A percentile compares a stretch with the other conserved stretches of the same genome.
Evolutionary conservation across 2,888 invertebrate genomes (phyloP).

Genomic region (Lithophane semibrunnea): DNA sequence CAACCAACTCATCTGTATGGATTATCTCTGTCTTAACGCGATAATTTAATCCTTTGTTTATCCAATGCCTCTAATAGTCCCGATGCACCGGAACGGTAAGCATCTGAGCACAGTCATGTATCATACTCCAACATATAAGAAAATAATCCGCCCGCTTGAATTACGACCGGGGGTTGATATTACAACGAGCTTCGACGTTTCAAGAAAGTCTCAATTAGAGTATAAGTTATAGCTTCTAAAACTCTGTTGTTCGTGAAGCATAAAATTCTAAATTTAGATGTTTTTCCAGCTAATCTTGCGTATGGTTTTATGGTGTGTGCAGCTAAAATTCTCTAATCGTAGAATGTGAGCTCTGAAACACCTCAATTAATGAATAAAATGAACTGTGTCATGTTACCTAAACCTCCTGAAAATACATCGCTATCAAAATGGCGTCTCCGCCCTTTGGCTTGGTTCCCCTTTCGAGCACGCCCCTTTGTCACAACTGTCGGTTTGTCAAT

Average conservation of each 20-base stretch:
- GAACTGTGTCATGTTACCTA: constrained; percentile 18
- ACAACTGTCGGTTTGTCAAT: constrained; percentile 74
- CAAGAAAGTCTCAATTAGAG: constrained; percentile 70
- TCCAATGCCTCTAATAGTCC: constrained; percentile 88
- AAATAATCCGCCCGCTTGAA: constrained; percentile 86
- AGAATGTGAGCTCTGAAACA: constrained; percentile 24
- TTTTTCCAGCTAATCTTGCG: constrained; percentile 43
- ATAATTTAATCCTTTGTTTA: constrained; percentile 90
- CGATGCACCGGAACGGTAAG: constrained; percentile 82
- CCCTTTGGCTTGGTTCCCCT: constrained; percentile 70
- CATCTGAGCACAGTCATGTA: constrained; percentile 85
- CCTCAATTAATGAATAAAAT: constrained; percentile 7
- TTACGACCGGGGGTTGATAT: constrained; percentile 79
- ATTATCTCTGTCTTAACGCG: constrained; percentile 88
- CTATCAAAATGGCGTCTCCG: constrained; percentile 75
- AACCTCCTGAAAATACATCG: constrained; percentile 39
- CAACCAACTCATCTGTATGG: constrained; percentile 88
- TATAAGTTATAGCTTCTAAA: constrained; percentile 74
- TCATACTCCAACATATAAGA: constrained; percentile 85
- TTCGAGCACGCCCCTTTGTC: constrained; percentile 75
- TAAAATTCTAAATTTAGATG: constrained; percentile 54
- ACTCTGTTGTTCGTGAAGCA: constrained; percentile 62
- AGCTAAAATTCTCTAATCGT: constrained; percentile 21
- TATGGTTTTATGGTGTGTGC: constrained; percentile 29
- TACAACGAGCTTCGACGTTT: constrained; percentile 78